phyloP scores from a whole-genome alignment of 1,140 invertebrate genomes.

The Latrodectus geometricus region DNA sequence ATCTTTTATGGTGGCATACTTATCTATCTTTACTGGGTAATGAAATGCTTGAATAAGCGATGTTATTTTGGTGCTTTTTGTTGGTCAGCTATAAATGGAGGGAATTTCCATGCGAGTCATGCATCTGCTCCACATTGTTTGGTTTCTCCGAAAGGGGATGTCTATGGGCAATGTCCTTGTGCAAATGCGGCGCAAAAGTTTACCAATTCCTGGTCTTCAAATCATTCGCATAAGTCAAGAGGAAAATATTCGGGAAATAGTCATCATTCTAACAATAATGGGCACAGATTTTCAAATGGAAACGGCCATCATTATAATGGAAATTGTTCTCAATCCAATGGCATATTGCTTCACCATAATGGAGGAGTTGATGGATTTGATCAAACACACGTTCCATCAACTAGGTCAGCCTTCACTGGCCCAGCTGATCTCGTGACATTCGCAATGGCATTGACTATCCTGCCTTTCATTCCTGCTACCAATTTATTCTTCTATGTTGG shows the following conservation, averaged over 20 bases:
- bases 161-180: conserved; percentile 27
- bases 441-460: conserved; percentile 78
- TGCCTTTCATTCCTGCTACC: conserved; percentile 93
- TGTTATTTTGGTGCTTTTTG: conserved; percentile 24
- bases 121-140: background rate
- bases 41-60: conserved; percentile 18
- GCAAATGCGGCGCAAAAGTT: background rate
- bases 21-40: background rate
- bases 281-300: conserved; percentile 12
- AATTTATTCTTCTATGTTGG: conserved; percentile 94
- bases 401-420: conserved; percentile 29
- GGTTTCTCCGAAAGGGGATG: background rate
- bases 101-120: background rate
- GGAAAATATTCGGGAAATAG: conserved; percentile 26
- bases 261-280: conserved; percentile 38
- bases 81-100: background rate
- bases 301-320: conserved; percentile 1
- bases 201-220: background rate
- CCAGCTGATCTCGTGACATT: conserved; percentile 64
- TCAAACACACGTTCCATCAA: background rate
- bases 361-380: background rate
- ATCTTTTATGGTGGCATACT: conserved; percentile 75
- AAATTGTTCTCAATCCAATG: background rate
- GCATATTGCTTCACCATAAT: background rate
- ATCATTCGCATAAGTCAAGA: conserved; percentile 7